phyloP scores from a whole-genome alignment of 2,797 vertebrate genomes.

The Aldrovandia affinis region DNA sequence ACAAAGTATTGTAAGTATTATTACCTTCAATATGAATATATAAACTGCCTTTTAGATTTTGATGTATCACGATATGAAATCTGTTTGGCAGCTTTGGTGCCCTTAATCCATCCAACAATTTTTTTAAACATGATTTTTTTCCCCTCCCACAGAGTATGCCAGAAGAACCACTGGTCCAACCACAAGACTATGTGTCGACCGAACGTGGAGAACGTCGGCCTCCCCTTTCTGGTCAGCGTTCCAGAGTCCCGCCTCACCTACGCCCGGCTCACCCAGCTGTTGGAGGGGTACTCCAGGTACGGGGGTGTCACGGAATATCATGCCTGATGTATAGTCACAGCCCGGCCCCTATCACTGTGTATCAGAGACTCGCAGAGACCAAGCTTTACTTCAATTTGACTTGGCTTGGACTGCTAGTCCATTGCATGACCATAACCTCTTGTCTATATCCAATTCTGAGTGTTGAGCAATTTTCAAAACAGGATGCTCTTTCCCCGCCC shows the following conservation, averaged over 20 bases:
- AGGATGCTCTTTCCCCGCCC: neutral
- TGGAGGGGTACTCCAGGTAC: constrained; percentile 95
- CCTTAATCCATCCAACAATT: neutral
- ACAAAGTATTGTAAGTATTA: no score
- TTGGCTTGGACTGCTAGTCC: neutral
- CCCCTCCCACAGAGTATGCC: constrained; percentile 78
- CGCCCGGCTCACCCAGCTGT: constrained; percentile 85
- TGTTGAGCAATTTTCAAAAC: neutral
- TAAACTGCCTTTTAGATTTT: no score
- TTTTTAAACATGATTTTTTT: neutral
- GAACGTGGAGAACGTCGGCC: constrained; percentile 86
- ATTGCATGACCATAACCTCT: neutral
- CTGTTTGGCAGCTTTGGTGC: neutral
- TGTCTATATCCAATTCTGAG: neutral
- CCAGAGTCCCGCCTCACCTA: constrained; percentile 92
- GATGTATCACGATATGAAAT: no score
- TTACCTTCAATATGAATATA: no score
- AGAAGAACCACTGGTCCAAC: constrained; percentile 92
- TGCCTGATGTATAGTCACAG: neutral
- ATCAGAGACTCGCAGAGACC: neutral
- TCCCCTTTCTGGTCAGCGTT: constrained; percentile 92
- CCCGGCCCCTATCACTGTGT: neutral
- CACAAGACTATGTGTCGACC: constrained; percentile 89
- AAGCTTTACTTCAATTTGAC: neutral
- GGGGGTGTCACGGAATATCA: neutral